Conservation (phyloP, 2,797 vertebrate species). For the Lepilemur ruficaudatus region DNA sequence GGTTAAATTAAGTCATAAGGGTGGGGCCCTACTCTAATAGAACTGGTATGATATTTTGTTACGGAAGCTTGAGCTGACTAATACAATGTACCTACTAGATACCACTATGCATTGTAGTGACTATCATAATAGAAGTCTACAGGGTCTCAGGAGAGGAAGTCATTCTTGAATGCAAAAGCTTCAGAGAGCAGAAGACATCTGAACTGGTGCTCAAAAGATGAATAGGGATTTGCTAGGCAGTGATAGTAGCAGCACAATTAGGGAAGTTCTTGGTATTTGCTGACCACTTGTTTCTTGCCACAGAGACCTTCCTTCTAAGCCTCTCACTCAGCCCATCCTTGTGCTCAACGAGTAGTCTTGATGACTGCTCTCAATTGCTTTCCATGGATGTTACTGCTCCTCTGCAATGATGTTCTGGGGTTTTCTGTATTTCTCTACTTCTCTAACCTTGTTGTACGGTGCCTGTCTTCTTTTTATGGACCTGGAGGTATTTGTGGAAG, state of each 20-base stretch:
- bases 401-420: accelerated
- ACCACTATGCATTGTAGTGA: too few relatives aligned
- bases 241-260: neutral
- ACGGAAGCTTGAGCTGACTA: neutral
- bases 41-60: neutral
- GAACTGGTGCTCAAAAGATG: neutral
- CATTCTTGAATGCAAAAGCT: neutral
- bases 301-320: neutral
- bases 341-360: neutral
- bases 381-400: neutral
- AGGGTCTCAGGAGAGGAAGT: neutral
- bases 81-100: neutral
- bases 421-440: neutral
- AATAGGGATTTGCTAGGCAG: neutral
- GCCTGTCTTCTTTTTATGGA: neutral
- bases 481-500: neutral
- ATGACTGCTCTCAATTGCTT: neutral
- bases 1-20: neutral
- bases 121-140: neutral
- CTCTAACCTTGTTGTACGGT: neutral
- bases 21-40: neutral
- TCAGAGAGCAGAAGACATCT: neutral
- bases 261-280: neutral
- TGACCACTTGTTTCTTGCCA: neutral
- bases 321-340: neutral